Percentiles rank a stretch among this genome's conserved stretches.
Conservation (phyloP, 2,888 invertebrate species). For the Yponomeuta sedellus region DNA sequence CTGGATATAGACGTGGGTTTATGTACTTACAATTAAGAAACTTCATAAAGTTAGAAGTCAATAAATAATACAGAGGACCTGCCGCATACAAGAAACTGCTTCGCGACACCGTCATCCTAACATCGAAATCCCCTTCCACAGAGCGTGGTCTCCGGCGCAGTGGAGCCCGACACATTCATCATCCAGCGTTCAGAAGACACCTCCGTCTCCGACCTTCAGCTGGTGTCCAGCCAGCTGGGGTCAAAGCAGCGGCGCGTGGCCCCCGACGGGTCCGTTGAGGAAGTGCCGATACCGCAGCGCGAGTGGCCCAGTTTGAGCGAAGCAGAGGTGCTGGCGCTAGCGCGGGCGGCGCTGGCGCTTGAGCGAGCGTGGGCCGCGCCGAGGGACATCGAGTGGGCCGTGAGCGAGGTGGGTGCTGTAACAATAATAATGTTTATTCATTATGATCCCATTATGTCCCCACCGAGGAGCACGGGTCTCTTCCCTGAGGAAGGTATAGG, state of each 20-base stretch:
- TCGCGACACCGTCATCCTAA: too few relatives aligned
- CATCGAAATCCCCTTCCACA: constrained; percentile 38
- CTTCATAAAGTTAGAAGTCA: too few relatives aligned
- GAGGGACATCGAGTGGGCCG: constrained; percentile 90
- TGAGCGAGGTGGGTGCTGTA: constrained; percentile 63
- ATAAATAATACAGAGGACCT: too few relatives aligned
- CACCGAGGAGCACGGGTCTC: too few relatives aligned
- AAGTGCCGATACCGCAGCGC: constrained; percentile 53
- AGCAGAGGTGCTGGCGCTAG: constrained; percentile 45
- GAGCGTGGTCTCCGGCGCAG: constrained; percentile 87
- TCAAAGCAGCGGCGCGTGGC: constrained; percentile 71
- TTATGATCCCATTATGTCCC: too few relatives aligned
- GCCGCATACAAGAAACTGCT: too few relatives aligned
- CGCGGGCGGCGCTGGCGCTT: constrained; percentile 44
- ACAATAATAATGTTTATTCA: too few relatives aligned
- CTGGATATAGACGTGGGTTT: too few relatives aligned
- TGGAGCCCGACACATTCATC: constrained; percentile 85
- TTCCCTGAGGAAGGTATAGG: too few relatives aligned
- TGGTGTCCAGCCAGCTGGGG: constrained; percentile 67
- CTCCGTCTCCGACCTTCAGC: constrained; percentile 39
- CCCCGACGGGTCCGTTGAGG: constrained; percentile 47
- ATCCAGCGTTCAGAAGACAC: constrained; percentile 69
- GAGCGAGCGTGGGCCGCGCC: constrained; percentile 82
- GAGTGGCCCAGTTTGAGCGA: constrained; percentile 73
- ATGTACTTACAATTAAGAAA: too few relatives aligned